Base-by-base conservation (phyloP, 1,140 invertebrate genomes). In the Phymastichus coffea region DNA sequence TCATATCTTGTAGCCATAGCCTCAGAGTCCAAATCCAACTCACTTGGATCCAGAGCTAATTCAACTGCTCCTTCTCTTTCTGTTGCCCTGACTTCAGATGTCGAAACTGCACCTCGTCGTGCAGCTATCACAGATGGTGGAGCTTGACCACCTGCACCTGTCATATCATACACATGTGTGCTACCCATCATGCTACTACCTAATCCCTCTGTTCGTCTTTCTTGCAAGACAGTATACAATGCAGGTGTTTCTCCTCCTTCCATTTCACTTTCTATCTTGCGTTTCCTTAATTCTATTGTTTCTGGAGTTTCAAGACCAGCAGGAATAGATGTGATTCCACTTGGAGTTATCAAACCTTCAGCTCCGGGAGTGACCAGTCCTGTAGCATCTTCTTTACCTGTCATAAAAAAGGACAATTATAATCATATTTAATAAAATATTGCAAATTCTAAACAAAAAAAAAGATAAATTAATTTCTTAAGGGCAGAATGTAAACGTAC, bases 161-260 rank as follows among this genome's bases (percentile, higher is more conserved):
- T 82, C 77, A 98, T 87, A 72, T 99, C 96, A 76, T 99, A 98
- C 0, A 97, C 92, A 78, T 99, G 97, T 0, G 94, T 96, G 14
- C 96, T 99, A 4, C 89, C 97, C 97, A 99, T 99, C 97, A 99
- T 99, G 68, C 95, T 91, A 8, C 86, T 87, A 10, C 93, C 93
- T 52, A 99, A 86, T 55, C 89, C 84, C 49, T 97, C 94, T 8
- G 91, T 88, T 52, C 95, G 88, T 72, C 96, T 93, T 81, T 99
- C 97, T 23, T 95, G 95, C 49, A 99, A 75, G 44, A 99, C 90
- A 64, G 94, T 95, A 72, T 95, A 98, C 14, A 98, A 76, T 1
- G 91, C 87, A 20, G 95, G 95, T 1, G 93, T 95, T 66, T 97
- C 94, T 33, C 87, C 90, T 41, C 93, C 93, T 77, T 98, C 97